A percentile compares a stretch with the other conserved stretches of the same genome.
Evolutionary conservation across 2,113 vertebrate species (phyloP).

Genomic region (Agapornis roseicollis): DNA sequence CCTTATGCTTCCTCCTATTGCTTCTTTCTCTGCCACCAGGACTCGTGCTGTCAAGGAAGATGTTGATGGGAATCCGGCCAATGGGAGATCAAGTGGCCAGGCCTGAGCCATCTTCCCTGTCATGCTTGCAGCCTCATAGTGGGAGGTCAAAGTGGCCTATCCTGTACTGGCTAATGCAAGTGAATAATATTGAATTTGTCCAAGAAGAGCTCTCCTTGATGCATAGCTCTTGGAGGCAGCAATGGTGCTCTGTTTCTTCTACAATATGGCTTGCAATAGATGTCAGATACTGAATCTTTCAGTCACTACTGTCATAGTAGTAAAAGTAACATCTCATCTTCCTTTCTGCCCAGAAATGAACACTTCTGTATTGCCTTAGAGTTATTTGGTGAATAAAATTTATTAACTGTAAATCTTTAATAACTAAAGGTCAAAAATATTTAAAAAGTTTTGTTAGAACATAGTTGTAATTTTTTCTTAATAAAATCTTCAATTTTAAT

Average conservation of each 20-base stretch:
- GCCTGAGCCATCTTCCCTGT: conserved; percentile 29
- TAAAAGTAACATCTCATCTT: not conserved
- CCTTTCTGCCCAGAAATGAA: not conserved
- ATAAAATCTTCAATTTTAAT: not conserved
- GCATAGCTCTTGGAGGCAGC: not conserved
- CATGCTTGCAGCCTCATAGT: conserved; percentile 21
- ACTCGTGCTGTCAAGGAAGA: conserved; percentile 48
- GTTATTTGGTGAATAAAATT: not conserved
- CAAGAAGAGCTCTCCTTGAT: not conserved
- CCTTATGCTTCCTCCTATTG: conserved; percentile 55
- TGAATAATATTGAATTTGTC: not conserved
- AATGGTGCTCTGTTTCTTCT: not conserved
- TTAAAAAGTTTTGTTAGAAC: not conserved
- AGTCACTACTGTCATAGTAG: not conserved
- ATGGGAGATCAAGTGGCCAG: conserved; percentile 40
- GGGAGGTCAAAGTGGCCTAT: conserved; percentile 43
- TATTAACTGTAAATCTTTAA: not conserved
- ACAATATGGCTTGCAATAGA: not conserved
- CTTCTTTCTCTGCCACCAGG: conserved; percentile 67
- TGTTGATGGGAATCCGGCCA: conserved; percentile 12
- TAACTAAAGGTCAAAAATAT: not conserved
- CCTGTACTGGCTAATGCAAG: conserved; percentile 16
- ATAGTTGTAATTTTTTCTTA: not conserved
- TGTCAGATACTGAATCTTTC: not conserved
- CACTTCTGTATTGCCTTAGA: not conserved